Percentiles rank a stretch among this genome's conserved stretches.
Conservation (phyloP, 2,888 invertebrate genomes). For the Caenorhabditis wallacei region DNA sequence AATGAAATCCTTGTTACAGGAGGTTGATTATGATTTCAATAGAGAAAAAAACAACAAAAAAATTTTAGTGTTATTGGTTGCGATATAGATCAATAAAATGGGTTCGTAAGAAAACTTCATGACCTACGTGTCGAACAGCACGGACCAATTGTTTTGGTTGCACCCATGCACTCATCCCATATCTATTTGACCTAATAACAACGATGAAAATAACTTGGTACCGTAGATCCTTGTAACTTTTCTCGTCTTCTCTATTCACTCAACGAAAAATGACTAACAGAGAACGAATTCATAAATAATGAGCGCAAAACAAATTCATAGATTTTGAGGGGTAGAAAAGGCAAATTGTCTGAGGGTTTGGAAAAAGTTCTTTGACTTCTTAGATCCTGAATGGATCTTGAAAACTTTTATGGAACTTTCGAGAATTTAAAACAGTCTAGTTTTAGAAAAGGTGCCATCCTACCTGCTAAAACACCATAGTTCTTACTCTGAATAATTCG, state of each 20-base stretch:
- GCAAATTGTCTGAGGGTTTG: constrained; percentile 9
- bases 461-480: neutral
- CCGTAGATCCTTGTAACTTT: constrained; percentile 1
- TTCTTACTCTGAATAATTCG: neutral
- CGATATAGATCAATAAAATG: too few species aligned
- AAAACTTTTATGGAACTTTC: too few species aligned
- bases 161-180: too few species aligned
- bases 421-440: too few species aligned
- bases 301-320: constrained; percentile 33
- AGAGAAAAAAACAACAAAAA: neutral
- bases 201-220: neutral
- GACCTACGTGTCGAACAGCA: too few species aligned
- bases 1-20: too few species aligned
- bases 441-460: too few species aligned
- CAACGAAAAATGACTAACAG: constrained; percentile 8
- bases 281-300: constrained; percentile 53
- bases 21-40: too few species aligned
- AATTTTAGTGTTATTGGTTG: too few species aligned
- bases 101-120: too few species aligned
- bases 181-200: neutral
- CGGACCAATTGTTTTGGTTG: too few species aligned
- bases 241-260: neutral
- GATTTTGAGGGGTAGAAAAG: constrained; percentile 16
- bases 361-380: neutral
- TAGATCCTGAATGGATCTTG: neutral